Conservation (phyloP, 2,113 vertebrate species). For the Epinephelus lanceolatus region DNA sequence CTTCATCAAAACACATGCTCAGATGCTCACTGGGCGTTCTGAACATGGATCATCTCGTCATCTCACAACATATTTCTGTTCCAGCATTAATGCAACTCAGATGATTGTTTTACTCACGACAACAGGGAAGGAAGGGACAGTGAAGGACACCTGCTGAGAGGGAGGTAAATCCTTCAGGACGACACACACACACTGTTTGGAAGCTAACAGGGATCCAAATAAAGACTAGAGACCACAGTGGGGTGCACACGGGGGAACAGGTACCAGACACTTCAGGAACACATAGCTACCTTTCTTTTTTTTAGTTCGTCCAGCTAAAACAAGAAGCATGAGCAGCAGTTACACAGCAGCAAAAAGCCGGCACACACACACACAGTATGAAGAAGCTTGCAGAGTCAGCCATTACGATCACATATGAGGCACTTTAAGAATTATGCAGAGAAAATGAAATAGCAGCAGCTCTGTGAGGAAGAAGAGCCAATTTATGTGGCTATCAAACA, state of each 20-base stretch:
- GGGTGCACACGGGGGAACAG: constrained; percentile 22
- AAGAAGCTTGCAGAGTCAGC: constrained; percentile 60
- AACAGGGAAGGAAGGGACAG: constrained; percentile 5
- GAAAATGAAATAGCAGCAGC: constrained; percentile 46
- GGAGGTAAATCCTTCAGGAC: constrained; percentile 28
- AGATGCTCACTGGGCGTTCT: neutral
- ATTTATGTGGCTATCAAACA: constrained; percentile 50
- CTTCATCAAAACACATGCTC: neutral
- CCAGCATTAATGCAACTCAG: constrained; percentile 63
- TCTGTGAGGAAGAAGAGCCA: constrained; percentile 34
- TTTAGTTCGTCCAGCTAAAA: constrained; percentile 86
- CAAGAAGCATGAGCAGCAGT: constrained; percentile 80
- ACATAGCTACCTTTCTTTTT: constrained; percentile 85
- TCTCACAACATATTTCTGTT: neutral
- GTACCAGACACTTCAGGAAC: constrained; percentile 47
- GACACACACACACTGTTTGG: constrained; percentile 31
- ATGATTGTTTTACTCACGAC: constrained; percentile 2
- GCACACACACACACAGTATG: constrained; percentile 19
- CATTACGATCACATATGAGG: constrained; percentile 53
- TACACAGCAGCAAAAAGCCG: constrained; percentile 66
- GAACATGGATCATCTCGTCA: neutral
- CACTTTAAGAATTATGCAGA: constrained; percentile 58
- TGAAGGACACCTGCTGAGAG: constrained; percentile 41
- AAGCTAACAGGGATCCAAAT: constrained; percentile 17
- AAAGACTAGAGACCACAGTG: constrained; percentile 9